Percentiles rank a stretch among this genome's conserved stretches.
These are phyloP conservation scores for Myotis davidii DNA, from an alignment of 2,113 vertebrate genomes.

Conservation along the genomic window DNA sequence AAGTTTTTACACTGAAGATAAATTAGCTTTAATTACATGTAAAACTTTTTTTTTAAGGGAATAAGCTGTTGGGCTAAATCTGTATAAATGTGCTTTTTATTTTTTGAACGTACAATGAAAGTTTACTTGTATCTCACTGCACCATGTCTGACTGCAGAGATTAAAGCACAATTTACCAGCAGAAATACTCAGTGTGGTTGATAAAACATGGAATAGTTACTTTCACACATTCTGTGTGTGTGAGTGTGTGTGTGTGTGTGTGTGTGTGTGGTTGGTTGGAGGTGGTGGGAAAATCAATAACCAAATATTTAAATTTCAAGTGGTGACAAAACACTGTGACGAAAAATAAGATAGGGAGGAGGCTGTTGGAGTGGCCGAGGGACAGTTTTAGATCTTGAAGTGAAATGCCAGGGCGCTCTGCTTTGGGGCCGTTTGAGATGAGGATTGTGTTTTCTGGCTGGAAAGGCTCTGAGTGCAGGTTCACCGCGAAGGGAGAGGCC, in stretches of 20 bases:
- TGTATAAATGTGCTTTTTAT: constrained; percentile 79
- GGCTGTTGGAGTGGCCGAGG: neutral
- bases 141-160: constrained; percentile 66
- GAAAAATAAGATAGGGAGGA: neutral
- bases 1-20: constrained; percentile 88
- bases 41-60: constrained; percentile 54
- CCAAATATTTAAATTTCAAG: neutral
- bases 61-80: constrained; percentile 71
- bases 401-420: too few species aligned
- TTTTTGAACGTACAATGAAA: constrained; percentile 64
- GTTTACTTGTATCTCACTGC: constrained; percentile 74
- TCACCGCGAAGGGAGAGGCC: neutral
- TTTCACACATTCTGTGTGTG: neutral
- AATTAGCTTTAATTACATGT: constrained; percentile 80
- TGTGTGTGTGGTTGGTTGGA: neutral
- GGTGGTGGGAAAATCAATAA: neutral
- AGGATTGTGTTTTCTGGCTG: neutral
- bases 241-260: neutral
- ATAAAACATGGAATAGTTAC: neutral
- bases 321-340: neutral
- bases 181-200: neutral
- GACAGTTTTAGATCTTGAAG: too few species aligned
- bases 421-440: neutral
- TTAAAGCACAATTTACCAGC: constrained; percentile 76
- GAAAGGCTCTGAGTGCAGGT: neutral